Evolutionary conservation across 2,113 vertebrate genomes (phyloP).

Genomic region (Onychostruthus taczanowskii): DNA sequence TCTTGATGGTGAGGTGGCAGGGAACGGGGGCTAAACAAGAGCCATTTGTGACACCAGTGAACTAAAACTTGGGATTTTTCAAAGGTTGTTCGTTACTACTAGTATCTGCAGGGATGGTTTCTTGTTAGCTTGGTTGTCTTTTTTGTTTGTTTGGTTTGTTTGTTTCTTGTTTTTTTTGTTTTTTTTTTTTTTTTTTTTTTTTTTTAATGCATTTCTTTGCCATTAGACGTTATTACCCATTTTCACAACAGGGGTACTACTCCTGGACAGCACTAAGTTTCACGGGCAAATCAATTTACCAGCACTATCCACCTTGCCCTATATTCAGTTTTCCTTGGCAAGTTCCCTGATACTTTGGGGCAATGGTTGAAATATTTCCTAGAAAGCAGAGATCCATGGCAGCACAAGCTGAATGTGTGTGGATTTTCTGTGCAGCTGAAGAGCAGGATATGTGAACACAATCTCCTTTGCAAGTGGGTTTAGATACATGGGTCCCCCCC

Average conservation of each 20-base stretch:
- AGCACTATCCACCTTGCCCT: background rate
- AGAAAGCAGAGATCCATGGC: background rate
- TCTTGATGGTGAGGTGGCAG: rapidly evolving
- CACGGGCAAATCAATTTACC: background rate
- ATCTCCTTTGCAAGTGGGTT: background rate
- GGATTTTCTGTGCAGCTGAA: background rate
- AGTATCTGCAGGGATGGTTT: background rate
- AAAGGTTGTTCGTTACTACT: background rate
- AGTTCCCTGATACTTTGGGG: background rate
- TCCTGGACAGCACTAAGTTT: background rate
- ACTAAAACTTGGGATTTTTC: background rate
- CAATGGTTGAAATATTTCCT: background rate
- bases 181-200: too few relatives aligned
- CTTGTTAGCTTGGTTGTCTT: background rate
- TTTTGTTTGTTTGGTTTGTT: background rate
- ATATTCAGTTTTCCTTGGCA: background rate
- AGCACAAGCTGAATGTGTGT: rapidly evolving
- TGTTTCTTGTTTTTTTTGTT: rapidly evolving
- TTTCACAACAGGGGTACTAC: background rate
- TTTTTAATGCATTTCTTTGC: background rate
- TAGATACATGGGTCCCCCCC: background rate
- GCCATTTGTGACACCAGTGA: background rate
- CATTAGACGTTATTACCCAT: background rate
- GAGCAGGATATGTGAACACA: background rate
- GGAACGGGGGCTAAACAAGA: rapidly evolving